Conservation (phyloP, 1,140 invertebrate genomes). For the Caerostris extrusa region DNA sequence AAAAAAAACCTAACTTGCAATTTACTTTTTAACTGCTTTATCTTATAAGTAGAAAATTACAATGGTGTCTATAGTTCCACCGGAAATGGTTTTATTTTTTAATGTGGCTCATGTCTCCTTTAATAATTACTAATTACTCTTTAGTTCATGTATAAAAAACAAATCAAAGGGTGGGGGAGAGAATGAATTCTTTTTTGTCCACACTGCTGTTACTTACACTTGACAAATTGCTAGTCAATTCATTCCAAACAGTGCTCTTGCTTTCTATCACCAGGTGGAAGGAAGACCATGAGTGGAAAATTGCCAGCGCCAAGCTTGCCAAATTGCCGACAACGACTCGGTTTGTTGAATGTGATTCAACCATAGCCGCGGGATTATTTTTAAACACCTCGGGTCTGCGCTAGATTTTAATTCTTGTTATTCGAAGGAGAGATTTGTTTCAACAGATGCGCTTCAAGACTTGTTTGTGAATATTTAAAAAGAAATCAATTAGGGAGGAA, state of each 20-base stretch:
- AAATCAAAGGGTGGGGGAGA: no score
- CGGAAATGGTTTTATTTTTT: no score
- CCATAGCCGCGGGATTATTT: constrained; percentile 37
- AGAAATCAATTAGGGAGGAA: no score
- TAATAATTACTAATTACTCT: no score
- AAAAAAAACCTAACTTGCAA: no score
- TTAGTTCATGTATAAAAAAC: no score
- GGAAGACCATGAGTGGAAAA: not conserved
- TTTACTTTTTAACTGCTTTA: no score
- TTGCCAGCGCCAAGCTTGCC: constrained; percentile 34
- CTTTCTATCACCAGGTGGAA: not conserved
- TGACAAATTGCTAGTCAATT: not conserved
- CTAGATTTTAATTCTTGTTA: constrained; percentile 4
- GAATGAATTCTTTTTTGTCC: not conserved
- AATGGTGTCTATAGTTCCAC: no score
- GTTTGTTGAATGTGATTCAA: constrained; percentile 38
- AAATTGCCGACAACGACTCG: constrained; percentile 45
- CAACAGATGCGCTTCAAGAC: not conserved
- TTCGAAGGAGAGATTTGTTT: not conserved
- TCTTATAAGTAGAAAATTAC: no score
- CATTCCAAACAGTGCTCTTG: not conserved
- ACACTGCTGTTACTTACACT: not conserved
- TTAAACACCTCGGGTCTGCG: constrained; percentile 13
- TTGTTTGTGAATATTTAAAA: no score
- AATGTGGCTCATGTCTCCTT: no score